Conservation (phyloP, 2,797 vertebrate species). For the Chelonia mydas region DNA sequence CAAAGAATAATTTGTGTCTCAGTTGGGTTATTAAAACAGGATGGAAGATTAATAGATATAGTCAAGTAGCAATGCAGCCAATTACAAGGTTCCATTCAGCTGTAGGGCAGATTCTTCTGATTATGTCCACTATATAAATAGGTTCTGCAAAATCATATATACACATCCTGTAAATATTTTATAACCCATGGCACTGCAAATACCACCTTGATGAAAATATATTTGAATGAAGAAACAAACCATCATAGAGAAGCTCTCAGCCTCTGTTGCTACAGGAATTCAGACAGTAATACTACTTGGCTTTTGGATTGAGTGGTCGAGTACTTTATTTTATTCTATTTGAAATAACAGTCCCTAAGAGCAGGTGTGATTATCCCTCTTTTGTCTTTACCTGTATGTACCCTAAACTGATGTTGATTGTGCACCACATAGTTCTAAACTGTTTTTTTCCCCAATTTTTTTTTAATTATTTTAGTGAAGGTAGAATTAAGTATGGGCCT, state of each 20-base stretch:
- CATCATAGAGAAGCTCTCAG: not conserved
- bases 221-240: not conserved
- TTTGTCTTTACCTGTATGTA: not conserved
- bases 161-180: not conserved
- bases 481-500: not conserved
- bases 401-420: not conserved
- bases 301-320: not conserved
- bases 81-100: not conserved
- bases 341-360: not conserved
- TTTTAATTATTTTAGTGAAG: not conserved
- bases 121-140: not conserved
- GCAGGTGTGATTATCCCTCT: not conserved
- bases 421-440: not conserved
- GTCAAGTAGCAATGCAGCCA: not conserved
- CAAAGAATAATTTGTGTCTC: constrained; percentile 52
- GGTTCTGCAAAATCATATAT: not conserved
- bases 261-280: constrained; percentile 10
- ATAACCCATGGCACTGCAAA: not conserved
- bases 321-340: not conserved
- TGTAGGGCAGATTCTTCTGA: not conserved
- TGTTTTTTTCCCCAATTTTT: not conserved
- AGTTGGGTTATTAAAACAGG: constrained; percentile 32
- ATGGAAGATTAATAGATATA: constrained; percentile 14
- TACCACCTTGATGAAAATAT: constrained; percentile 24
- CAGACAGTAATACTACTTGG: not conserved